Percentiles rank a stretch among this genome's conserved stretches.
Conservation (phyloP, 1,140 invertebrate species). For the Mylabris phalerata region DNA sequence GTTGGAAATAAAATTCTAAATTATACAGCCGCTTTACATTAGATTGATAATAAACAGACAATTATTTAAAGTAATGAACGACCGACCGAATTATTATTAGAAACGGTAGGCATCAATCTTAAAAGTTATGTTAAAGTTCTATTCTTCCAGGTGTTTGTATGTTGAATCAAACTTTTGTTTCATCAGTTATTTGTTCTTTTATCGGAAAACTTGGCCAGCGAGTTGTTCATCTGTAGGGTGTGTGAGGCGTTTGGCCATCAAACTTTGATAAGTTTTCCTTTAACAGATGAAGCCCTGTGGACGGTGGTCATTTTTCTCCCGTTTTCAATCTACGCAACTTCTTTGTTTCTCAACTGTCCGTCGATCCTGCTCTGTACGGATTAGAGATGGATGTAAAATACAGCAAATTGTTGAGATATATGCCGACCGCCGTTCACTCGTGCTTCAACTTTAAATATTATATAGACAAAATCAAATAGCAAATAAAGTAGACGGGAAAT, state of each 20-base stretch:
- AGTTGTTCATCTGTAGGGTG: conserved; percentile 6
- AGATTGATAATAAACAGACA: conserved; percentile 12
- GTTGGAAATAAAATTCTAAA: conserved; percentile 3
- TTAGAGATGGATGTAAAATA: background rate
- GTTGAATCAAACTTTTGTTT: conserved; percentile 33
- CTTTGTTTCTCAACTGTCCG: background rate
- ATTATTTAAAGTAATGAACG: conserved; percentile 1
- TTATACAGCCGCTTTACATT: conserved; percentile 4
- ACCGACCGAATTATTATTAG: too few species aligned
- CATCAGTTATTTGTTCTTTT: conserved; percentile 40
- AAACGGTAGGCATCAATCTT: too few species aligned
- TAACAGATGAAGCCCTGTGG: conserved; percentile 33
- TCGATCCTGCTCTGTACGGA: background rate
- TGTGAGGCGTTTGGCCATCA: conserved; percentile 34
- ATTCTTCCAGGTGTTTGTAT: conserved; percentile 10
- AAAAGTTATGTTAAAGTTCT: too few species aligned
- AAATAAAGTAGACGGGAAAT: conserved; percentile 38
- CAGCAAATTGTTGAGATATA: conserved; percentile 10
- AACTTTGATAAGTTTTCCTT: conserved; percentile 43
- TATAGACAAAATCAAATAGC: conserved; percentile 38
- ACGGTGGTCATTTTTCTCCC: conserved; percentile 49
- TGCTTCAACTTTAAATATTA: conserved; percentile 24
- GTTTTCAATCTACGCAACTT: conserved; percentile 45
- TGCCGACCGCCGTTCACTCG: background rate
- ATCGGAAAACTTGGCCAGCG: conserved; percentile 39